phyloP scores from a whole-genome alignment of 2,797 vertebrate species.

The Odontamblyopus rebecca region DNA sequence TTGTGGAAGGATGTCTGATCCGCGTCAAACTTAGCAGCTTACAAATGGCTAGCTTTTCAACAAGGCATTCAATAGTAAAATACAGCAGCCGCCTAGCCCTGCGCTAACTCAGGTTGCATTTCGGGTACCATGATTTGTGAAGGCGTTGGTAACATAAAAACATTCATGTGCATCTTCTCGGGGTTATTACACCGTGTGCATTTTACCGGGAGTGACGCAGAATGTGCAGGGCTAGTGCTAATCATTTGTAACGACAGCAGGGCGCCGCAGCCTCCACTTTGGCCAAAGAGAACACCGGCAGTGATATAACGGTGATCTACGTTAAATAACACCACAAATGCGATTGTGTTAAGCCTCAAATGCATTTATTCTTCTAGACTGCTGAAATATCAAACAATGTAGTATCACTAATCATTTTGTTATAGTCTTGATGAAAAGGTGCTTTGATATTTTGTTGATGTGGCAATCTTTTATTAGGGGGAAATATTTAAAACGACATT shows the following conservation, averaged over 20 bases:
- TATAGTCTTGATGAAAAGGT: not conserved
- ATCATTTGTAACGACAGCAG: conserved; percentile 24
- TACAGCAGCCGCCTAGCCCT: conserved; percentile 37
- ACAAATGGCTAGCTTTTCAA: conserved; percentile 28
- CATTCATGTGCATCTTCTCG: not conserved
- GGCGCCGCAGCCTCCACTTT: conserved; percentile 47
- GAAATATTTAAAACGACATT: too few relatives aligned
- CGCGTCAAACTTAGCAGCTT: conserved; percentile 20
- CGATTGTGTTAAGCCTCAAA: not conserved
- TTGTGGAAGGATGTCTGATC: not conserved
- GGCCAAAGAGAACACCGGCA: conserved; percentile 16
- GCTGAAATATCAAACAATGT: not conserved
- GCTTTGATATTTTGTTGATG: not conserved
- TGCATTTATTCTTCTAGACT: not conserved
- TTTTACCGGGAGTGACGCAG: not conserved
- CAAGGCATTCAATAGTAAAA: conserved; percentile 36
- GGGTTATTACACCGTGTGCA: not conserved
- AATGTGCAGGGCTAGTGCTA: conserved; percentile 13
- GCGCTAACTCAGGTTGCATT: conserved; percentile 33
- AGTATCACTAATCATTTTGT: not conserved
- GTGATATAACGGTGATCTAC: conserved; percentile 12
- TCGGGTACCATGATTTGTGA: conserved; percentile 8
- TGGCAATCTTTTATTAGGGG: too few relatives aligned
- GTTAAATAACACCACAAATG: conserved; percentile 12
- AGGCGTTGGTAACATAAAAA: not conserved